Base-by-base conservation (phyloP, 2,888 invertebrate species). In the Drosophila aldrichi region DNA sequence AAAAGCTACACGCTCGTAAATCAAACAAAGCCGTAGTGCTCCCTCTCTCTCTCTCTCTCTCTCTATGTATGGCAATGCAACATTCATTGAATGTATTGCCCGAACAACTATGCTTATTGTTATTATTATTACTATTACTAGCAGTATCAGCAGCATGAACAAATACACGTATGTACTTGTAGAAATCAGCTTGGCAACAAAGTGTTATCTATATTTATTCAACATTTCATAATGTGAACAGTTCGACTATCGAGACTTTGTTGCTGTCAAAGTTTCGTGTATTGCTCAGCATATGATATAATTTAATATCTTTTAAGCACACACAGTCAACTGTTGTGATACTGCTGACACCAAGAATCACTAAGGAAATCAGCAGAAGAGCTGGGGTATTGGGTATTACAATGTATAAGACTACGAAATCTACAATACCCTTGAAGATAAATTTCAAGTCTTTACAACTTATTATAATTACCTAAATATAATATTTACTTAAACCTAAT, bases 1-100 rank as follows among this genome's bases (percentile, higher is more conserved):
- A 43, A 49, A 78, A 69, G 58, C 59, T 29, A 46, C 70, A 38
- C 74, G 18, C 49, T 68, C 59, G 70, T 79, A 74, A 79, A 81
- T 77, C 66, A 74, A 76, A 60, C 63, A 70, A 70, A 58, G 57
- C 22, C 54, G 52, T 38, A 48, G 4, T 2, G 8, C 18, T 2
- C 49, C 16, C 18, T 3, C 29, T 6, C 58, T 4, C 44, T 20
- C 49, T 9, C 18, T 12, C n/a, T 7, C 20, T 29, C 16, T 8
- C n/a, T 3, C 29, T 12, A 16, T 20, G 16, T 18, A 16, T 36
- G 20, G 20, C 48, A 52, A 38, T 46, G 34, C 34, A 51, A 58
- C 36, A 57, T 34, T 48, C 43, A 56, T 60, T n/a, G 63, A 46
- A 22, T 20, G 61, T 38, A 54, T 38, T 71, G 72, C 48, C 29